A percentile compares a stretch with the other conserved stretches of the same genome.
phyloP scores from a whole-genome alignment of 2,888 invertebrate genomes.

The Romanomermis culicivorax region DNA sequence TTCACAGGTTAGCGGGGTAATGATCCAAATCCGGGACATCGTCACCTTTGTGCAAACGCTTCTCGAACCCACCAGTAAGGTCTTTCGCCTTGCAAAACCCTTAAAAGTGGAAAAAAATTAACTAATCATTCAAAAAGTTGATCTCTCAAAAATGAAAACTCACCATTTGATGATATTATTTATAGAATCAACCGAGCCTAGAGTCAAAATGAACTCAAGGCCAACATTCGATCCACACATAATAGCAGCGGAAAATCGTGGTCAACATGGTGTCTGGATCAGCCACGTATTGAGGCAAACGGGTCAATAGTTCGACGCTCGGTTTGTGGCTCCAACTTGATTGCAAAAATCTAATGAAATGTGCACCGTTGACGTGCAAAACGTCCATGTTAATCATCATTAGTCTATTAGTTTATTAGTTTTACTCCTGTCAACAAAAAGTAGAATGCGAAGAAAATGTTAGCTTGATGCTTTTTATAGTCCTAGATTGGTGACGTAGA shows the following conservation, averaged over 20 bases:
- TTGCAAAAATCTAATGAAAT: neutral
- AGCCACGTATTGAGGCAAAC: neutral
- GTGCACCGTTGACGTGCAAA: neutral
- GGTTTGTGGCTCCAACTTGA: neutral
- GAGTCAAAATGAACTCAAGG: neutral
- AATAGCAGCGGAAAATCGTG: neutral
- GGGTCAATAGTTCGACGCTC: neutral
- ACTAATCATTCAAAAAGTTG: no score
- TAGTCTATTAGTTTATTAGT: no score
- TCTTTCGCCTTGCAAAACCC: slow-evolving; percentile 1
- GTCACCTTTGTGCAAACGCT: neutral
- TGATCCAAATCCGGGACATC: neutral
- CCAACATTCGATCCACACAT: neutral
- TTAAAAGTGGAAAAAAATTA: neutral
- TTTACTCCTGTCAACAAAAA: no score
- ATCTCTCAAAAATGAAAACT: no score
- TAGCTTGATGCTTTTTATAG: no score
- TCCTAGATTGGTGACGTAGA: no score
- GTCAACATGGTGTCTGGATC: neutral
- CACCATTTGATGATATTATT: neutral
- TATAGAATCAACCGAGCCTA: neutral
- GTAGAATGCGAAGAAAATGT: no score
- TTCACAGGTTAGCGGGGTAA: neutral
- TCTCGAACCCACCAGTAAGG: slow-evolving; percentile 1
- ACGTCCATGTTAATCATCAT: no score